Conservation (phyloP, 2,888 invertebrate genomes). For the Shargacucullia verbasci region DNA sequence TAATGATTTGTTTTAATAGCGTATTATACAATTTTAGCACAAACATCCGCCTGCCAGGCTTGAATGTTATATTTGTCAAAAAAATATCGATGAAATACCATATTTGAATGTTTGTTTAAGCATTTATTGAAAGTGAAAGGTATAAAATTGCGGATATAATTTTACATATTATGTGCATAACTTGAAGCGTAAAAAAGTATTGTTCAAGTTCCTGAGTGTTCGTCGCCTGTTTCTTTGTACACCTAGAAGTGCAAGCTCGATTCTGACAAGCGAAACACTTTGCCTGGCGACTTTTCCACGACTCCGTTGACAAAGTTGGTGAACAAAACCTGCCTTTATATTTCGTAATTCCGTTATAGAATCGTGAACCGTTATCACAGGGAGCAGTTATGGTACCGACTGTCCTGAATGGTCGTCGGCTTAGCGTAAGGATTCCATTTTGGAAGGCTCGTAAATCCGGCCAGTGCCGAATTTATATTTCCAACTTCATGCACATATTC, state of each 20-base stretch:
- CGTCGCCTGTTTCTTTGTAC: background rate
- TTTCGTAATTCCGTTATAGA: constrained; percentile 18
- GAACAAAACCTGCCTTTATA: constrained; percentile 9
- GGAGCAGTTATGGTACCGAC: constrained; percentile 21
- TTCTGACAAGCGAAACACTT: background rate
- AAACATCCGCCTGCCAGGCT: constrained; percentile 10
- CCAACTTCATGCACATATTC: constrained; percentile 57
- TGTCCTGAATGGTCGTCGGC: constrained; percentile 35
- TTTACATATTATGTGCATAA: too few species aligned
- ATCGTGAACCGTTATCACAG: constrained; percentile 13
- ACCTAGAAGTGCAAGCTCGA: background rate
- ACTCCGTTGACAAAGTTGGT: constrained; percentile 2
- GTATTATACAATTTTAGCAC: constrained; percentile 16
- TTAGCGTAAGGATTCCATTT: constrained; percentile 43
- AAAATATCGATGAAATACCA: constrained; percentile 8
- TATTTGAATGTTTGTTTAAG: too few species aligned
- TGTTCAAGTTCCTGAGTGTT: too few species aligned
- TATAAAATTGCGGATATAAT: too few species aligned
- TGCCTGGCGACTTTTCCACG: too few species aligned
- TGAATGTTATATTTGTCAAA: constrained; percentile 6
- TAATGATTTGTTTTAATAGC: constrained; percentile 26
- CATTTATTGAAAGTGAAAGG: too few species aligned
- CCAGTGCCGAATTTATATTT: constrained; percentile 60
- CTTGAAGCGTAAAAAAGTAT: too few species aligned
- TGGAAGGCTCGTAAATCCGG: constrained; percentile 57